These are phyloP conservation scores for Protonemura montana DNA, from an alignment of 2,888 invertebrate genomes.

Conservation along the genomic window DNA sequence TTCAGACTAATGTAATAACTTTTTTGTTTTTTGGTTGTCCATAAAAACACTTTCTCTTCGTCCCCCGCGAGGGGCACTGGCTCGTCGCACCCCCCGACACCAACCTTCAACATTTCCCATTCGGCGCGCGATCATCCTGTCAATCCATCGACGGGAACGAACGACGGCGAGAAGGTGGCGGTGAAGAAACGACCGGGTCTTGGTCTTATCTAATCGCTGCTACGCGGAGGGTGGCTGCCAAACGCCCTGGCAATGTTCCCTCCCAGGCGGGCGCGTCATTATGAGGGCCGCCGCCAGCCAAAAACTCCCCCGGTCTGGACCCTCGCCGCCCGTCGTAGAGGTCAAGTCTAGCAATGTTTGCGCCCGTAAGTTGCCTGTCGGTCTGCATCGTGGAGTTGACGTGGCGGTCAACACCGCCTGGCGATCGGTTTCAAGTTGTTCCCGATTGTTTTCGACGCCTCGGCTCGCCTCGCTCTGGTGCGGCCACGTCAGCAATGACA, in stretches of 20 bases:
- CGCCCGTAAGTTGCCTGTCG: background rate
- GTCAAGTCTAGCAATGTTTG: constrained; percentile 39
- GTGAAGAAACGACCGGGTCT: constrained; percentile 13
- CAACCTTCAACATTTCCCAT: too few species aligned
- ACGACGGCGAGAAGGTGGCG: constrained; percentile 22
- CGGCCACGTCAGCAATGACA: constrained; percentile 18
- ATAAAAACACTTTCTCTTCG: too few species aligned
- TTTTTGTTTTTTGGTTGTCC: background rate
- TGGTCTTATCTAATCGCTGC: constrained; percentile 36
- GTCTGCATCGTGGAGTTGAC: background rate
- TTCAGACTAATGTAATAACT: background rate
- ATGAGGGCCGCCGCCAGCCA: constrained; percentile 25
- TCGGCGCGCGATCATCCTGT: too few species aligned
- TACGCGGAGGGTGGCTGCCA: constrained; percentile 27
- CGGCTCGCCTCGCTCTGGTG: too few species aligned
- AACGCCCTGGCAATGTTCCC: constrained; percentile 36
- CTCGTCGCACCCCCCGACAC: too few species aligned
- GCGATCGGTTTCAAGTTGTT: background rate
- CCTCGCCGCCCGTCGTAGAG: constrained; percentile 2
- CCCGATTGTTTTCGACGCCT: constrained; percentile 32
- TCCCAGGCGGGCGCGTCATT: constrained; percentile 22
- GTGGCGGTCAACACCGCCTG: constrained; percentile 18
- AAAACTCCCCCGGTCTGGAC: background rate
- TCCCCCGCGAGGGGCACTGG: too few species aligned
- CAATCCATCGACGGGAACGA: too few species aligned